Evolutionary conservation across 2,888 invertebrate genomes (phyloP).

Genomic region (Cataglyphis albicans): DNA sequence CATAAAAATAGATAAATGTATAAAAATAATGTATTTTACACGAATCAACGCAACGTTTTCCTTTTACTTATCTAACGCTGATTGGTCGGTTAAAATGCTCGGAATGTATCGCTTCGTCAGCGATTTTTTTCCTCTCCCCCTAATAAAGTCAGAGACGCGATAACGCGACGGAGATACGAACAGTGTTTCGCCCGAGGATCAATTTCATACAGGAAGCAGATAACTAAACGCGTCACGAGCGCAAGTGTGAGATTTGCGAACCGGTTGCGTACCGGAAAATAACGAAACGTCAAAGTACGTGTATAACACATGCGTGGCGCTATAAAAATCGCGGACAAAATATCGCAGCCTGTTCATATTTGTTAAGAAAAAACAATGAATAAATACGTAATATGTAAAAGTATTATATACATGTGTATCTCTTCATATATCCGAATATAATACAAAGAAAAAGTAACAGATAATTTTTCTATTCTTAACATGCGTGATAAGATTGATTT

Average conservation of each 20-base stretch:
- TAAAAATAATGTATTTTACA: background rate
- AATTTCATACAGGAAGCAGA: conserved; percentile 50
- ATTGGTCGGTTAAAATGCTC: conserved; percentile 17
- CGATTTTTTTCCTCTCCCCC: conserved; percentile 13
- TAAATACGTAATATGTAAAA: background rate
- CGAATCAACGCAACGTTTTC: background rate
- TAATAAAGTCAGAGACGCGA: conserved; percentile 31
- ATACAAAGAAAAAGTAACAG: background rate
- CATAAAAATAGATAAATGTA: background rate
- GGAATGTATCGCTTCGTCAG: conserved; percentile 24
- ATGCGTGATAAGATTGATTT: background rate
- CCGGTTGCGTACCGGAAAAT: conserved; percentile 30
- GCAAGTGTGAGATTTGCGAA: conserved; percentile 9
- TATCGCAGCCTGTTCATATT: background rate
- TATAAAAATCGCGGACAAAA: conserved; percentile 13
- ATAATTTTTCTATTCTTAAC: background rate
- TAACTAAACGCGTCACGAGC: conserved; percentile 35
- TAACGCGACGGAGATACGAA: conserved; percentile 31
- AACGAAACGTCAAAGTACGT: conserved; percentile 14
- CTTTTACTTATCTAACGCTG: background rate
- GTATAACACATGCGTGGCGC: background rate
- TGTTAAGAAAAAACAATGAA: background rate
- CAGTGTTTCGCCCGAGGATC: conserved; percentile 40
- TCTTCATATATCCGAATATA: background rate
- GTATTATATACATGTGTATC: background rate